Base-by-base conservation (phyloP, 1,140 invertebrate species). In the Sminthurinus signatus region DNA sequence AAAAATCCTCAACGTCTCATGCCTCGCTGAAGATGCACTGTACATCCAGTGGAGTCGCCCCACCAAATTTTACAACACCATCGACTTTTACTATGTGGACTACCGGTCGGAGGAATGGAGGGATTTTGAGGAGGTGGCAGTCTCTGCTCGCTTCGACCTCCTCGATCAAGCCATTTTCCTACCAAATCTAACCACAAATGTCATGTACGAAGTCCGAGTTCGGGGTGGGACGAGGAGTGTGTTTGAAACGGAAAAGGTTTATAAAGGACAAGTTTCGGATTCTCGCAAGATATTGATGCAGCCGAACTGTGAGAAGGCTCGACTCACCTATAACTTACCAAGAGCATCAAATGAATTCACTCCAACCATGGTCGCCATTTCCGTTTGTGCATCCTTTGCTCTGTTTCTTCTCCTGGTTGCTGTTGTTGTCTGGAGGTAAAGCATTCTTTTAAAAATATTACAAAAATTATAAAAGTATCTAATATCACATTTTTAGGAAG, bases 21-120 rank as follows among this genome's bases (percentile, higher is more conserved):
- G 91, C 75, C 84, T 89, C 69, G 78, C 81, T 32, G 80, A 86
- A 65, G 86, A 89, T 67, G 84, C 86, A 17, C 80, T 93, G 14
- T 88, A 83, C 74, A 77, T 93, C 25, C 85, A 89, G 69, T 93
- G 90, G 90, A 81, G 85, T 54, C 80, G 86, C 68, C 89, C 89
- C 1, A 76, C 80, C 28, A 80, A 81, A 64, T 88, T 83, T 74
- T 86, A 85, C 76, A 85, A 86, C 73, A 82, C 84, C 4, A 82
- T 92, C 63, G 88, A 92, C 77, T 85, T 83, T 71, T 93, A 91
- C 76, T 86, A 86, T 73, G 83, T 93, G 66, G 85, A 84, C 60
- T 86, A 86, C 62, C 76, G 80, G n/a, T 77, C 78, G 65, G 81
- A 84, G 70, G 81, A 80, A 61, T 76, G 78, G 36, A 76, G 77